Evolutionary conservation across 1,140 invertebrate species (phyloP).

Genomic region (Oedothorax gibbosus): DNA sequence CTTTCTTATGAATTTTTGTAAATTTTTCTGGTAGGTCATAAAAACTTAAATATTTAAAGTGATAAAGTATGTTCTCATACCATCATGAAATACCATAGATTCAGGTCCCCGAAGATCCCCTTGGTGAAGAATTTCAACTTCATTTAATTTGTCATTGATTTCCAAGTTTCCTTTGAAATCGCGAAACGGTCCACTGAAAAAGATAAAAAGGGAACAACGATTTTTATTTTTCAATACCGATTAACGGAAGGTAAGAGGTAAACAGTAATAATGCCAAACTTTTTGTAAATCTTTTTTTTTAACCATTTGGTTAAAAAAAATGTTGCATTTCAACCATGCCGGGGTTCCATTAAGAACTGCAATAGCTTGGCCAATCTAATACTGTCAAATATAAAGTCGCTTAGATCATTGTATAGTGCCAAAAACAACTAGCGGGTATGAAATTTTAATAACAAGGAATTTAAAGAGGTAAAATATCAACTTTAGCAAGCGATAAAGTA

Average conservation of each 20-base stretch:
- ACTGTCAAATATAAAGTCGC: not conserved
- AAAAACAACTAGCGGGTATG: no score
- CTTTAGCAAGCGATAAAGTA: no score
- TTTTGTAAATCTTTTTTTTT: not conserved
- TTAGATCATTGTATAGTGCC: no score
- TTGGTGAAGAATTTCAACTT: slow-evolving; percentile 75
- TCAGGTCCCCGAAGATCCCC: slow-evolving; percentile 80
- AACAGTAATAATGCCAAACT: not conserved
- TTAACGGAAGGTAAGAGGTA: not conserved
- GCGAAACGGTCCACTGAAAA: slow-evolving; percentile 66
- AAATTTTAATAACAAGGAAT: no score
- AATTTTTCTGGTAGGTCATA: not conserved
- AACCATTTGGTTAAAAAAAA: not conserved
- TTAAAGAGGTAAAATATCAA: no score
- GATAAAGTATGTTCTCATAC: slow-evolving; percentile 64
- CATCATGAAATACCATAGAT: slow-evolving; percentile 75
- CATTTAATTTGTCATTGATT: slow-evolving; percentile 75
- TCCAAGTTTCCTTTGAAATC: slow-evolving; percentile 71
- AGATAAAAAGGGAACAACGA: not conserved
- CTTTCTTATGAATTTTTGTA: not conserved
- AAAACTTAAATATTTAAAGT: not conserved
- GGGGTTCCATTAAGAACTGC: not conserved
- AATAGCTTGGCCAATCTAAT: not conserved
- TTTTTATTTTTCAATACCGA: not conserved
- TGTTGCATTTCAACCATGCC: not conserved